Evolutionary conservation across 2,888 invertebrate species (phyloP).

Genomic region (Catonia carolina): DNA sequence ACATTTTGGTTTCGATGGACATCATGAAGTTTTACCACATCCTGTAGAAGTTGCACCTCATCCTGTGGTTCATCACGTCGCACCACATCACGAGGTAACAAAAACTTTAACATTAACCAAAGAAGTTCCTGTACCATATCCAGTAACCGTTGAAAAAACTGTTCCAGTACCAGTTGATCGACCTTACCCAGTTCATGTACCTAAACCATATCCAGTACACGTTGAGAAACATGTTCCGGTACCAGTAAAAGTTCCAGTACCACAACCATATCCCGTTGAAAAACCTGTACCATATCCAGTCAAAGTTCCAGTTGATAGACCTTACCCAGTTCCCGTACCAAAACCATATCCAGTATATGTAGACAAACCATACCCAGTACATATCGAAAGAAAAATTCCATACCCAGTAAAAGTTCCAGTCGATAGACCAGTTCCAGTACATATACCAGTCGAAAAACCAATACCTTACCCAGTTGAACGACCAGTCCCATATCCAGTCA

Average conservation of each 20-base stretch:
- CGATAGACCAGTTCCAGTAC: neutral
- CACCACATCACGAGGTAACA: conserved; percentile 27
- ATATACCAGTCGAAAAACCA: conserved; percentile 2
- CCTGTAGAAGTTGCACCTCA: too few species aligned
- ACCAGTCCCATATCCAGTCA: conserved; percentile 4
- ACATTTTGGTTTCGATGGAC: neutral
- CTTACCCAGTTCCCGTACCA: conserved; percentile 31
- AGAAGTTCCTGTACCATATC: conserved; percentile 47
- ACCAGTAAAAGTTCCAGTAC: conserved; percentile 48
- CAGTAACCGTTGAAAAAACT: conserved; percentile 36
- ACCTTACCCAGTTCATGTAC: conserved; percentile 40
- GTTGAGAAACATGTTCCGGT: conserved; percentile 45
- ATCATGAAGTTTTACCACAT: conserved; percentile 25
- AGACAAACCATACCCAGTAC: conserved; percentile 42
- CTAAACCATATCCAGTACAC: conserved; percentile 42
- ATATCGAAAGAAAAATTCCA: conserved; percentile 36
- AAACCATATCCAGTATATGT: conserved; percentile 35
- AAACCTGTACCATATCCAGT: conserved; percentile 33
- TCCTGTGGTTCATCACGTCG: neutral
- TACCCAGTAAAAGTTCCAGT: conserved; percentile 34
- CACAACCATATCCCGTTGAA: conserved; percentile 39
- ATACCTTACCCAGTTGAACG: neutral
- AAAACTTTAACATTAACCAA: conserved; percentile 43
- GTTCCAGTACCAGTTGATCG: conserved; percentile 41
- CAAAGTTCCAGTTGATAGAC: conserved; percentile 34